Conservation (phyloP, 2,113 vertebrate species). For the Chascanopsetta lugubris region DNA sequence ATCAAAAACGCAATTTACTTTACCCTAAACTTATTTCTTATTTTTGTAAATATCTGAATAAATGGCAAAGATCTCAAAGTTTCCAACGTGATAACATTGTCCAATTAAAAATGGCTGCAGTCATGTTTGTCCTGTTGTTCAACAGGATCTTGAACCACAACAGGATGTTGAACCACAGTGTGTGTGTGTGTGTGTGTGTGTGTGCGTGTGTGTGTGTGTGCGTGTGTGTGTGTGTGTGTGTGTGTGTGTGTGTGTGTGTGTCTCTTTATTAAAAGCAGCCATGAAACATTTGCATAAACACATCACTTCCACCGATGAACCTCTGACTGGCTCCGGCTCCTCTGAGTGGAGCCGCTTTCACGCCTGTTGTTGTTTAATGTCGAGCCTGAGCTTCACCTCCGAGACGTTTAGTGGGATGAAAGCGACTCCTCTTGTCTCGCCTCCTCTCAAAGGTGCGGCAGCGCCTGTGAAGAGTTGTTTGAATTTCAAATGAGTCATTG, state of each 20-base stretch:
- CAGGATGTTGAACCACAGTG: too few relatives aligned
- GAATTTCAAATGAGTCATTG: slow-evolving; percentile 77
- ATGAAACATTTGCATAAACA: slow-evolving; percentile 61
- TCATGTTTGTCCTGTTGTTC: not conserved
- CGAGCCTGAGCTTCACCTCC: slow-evolving; percentile 49
- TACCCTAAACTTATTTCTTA: too few relatives aligned
- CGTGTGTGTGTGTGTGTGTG: not conserved
- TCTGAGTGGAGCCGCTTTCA: slow-evolving; percentile 40
- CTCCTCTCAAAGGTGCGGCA: slow-evolving; percentile 58
- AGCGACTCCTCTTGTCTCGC: slow-evolving; percentile 58
- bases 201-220: not conserved
- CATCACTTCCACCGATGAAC: slow-evolving; percentile 61
- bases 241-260: too few relatives aligned
- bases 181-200: slow-evolving; percentile 15
- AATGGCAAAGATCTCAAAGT: too few relatives aligned
- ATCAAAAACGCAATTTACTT: too few relatives aligned
- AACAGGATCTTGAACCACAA: slow-evolving; percentile 27
- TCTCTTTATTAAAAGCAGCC: slow-evolving; percentile 21
- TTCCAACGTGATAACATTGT: not conserved
- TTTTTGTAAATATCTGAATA: too few relatives aligned
- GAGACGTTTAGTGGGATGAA: slow-evolving; percentile 62
- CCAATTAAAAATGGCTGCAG: not conserved
- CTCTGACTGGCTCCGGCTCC: slow-evolving; percentile 33
- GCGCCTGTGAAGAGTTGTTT: slow-evolving; percentile 62
- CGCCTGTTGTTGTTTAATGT: slow-evolving; percentile 66